Conservation (phyloP, 2,113 vertebrate genomes). For the Neofelis nebulosa region DNA sequence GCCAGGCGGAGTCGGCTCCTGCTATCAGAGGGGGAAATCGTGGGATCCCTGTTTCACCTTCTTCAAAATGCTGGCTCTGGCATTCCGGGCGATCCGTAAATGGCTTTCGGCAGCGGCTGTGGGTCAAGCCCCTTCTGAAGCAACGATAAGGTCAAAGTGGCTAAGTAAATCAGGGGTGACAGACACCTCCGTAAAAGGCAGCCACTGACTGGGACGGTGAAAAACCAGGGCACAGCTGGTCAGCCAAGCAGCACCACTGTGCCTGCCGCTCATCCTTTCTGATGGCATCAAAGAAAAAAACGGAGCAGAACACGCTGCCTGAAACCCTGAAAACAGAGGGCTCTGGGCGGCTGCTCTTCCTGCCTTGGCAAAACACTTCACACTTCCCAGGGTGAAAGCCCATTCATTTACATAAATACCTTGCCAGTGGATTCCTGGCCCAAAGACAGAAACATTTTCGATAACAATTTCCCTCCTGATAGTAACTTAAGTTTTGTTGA, state of each 20-base stretch:
- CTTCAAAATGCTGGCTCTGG: constrained; percentile 80
- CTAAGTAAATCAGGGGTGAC: constrained; percentile 76
- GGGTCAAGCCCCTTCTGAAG: constrained; percentile 76
- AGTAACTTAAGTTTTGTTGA: constrained; percentile 54
- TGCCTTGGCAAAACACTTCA: neutral
- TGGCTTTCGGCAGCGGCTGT: constrained; percentile 64
- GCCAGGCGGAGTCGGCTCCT: constrained; percentile 62
- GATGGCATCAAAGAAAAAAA: constrained; percentile 75
- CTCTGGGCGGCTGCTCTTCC: neutral
- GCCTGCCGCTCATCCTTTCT: constrained; percentile 63
- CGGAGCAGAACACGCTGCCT: constrained; percentile 28
- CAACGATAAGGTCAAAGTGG: constrained; percentile 75
- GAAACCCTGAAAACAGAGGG: neutral
- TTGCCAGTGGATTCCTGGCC: constrained; percentile 57
- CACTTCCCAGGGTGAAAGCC: constrained; percentile 51
- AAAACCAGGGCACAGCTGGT: constrained; percentile 77
- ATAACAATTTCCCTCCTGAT: neutral
- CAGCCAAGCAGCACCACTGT: constrained; percentile 66
- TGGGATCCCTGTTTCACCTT: constrained; percentile 80
- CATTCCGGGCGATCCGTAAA: constrained; percentile 81
- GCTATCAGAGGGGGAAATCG: constrained; percentile 85
- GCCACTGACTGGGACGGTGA: constrained; percentile 52
- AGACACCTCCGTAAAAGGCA: constrained; percentile 75
- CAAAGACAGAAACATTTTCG: constrained; percentile 53
- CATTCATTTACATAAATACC: constrained; percentile 73